Percentiles rank a stretch among this genome's conserved stretches.
These are phyloP conservation scores for Drosophila orena DNA, from an alignment of 1,140 invertebrate genomes.

Conservation along the genomic window DNA sequence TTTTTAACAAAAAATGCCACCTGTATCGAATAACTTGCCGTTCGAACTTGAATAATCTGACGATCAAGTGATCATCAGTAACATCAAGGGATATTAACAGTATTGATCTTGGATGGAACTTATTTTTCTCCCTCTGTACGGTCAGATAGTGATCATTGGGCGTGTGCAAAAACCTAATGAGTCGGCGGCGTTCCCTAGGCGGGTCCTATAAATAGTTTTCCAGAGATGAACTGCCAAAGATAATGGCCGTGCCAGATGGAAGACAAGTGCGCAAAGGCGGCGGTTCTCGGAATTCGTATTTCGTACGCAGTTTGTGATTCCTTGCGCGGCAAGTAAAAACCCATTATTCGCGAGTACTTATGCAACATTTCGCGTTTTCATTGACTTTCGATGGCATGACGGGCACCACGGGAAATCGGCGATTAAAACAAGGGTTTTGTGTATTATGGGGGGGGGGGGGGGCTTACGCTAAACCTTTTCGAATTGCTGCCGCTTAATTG, in stretches of 20 bases:
- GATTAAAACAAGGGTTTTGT: conserved; percentile 20
- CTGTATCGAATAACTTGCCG: too few species aligned
- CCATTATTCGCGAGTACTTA: conserved; percentile 17
- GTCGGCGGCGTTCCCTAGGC: conserved; percentile 6
- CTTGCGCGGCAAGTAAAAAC: conserved; percentile 12
- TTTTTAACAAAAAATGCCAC: too few species aligned
- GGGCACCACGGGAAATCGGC: conserved; percentile 40
- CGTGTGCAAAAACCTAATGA: conserved; percentile 38
- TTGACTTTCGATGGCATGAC: conserved; percentile 67
- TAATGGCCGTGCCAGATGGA: conserved; percentile 28
- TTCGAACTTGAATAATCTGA: too few species aligned
- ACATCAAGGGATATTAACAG: neutral
- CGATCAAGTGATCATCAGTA: too few species aligned
- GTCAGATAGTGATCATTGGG: conserved; percentile 19
- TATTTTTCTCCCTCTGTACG: conserved; percentile 14
- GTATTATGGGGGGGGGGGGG: conserved; percentile 29
- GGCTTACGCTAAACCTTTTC: conserved; percentile 65
- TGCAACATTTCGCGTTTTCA: conserved; percentile 40
- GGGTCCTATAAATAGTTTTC: conserved; percentile 33
- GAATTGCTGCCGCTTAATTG: conserved; percentile 71
- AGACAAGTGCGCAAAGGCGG: conserved; percentile 32
- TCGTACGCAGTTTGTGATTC: conserved; percentile 11
- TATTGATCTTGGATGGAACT: neutral
- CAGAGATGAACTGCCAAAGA: conserved; percentile 29
- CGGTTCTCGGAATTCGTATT: conserved; percentile 33